Evolutionary conservation across 2,113 vertebrate genomes (phyloP), one percentile per base, ranked within the genome.

Genomic region (Struthio camelus): DNA sequence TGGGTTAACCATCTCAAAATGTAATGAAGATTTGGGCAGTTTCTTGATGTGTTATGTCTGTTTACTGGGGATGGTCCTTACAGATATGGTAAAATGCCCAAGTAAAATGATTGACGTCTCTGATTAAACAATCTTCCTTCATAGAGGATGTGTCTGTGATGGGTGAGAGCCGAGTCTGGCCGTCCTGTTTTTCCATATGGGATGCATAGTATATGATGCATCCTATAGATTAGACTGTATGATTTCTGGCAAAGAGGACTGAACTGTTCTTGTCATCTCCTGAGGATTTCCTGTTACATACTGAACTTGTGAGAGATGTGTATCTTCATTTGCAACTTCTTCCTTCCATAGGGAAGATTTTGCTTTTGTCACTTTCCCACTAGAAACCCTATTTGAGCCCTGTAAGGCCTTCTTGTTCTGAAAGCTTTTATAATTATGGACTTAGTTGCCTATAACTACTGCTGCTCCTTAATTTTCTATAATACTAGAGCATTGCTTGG

Each of bases 401-500:
- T 67, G 11, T 40, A 87, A 51, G 70, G 9, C 34, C 6, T 3
- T 36, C n/a, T 84, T 88, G 64, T 86, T 95, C 93, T 83, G 85
- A 88, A 92, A 90, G 23, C 50, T 59, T 30, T 85, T 80, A 18
- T 80, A 90, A 92, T 93, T 93, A 87, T 32, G 82, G 75, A 75
- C 11, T 80, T 23, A 25, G 36, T 58, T 86, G 50, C 64, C 76
- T 86, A 28, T 50, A 88, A 83, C 53, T 88, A 66, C n/a, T 72
- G 71, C 66, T 56, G 8, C 79, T 96, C 90, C 90, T 92, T 83
- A 72, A 69, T 94, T 93, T 96, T 90, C 90, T 85, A 0, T 85
- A 75, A 70, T 85, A 2, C 3, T 14, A 72, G 77, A 71, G 51
- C 56, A 38, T 24, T 72, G 58, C 48, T 77, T 72, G n/a, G 24